Percentiles rank a stretch among this genome's conserved stretches.
phyloP scores from a whole-genome alignment of 2,113 vertebrate genomes.

The Vombatus ursinus region DNA sequence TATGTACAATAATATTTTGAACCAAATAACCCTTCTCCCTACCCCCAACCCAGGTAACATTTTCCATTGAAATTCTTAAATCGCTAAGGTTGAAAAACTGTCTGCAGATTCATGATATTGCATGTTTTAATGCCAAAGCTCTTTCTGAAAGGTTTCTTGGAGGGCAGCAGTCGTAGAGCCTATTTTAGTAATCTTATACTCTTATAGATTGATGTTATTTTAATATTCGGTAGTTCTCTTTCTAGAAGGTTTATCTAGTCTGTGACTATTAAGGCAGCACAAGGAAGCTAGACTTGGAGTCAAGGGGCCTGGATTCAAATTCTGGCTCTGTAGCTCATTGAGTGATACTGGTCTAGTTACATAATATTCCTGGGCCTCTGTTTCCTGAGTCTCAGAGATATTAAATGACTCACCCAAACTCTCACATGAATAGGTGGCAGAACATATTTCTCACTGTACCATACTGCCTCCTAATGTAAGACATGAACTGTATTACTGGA shows the following conservation, averaged over 20 bases:
- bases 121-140: neutral
- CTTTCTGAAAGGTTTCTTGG: slow-evolving; percentile 22
- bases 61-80: slow-evolving; percentile 26
- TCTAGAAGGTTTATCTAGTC: neutral
- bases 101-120: neutral
- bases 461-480: neutral
- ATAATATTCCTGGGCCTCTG: neutral
- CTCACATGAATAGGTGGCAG: neutral
- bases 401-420: neutral
- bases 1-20: slow-evolving; percentile 9
- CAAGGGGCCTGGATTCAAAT: neutral
- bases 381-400: neutral
- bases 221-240: neutral
- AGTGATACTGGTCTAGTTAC: neutral
- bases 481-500: too few species aligned
- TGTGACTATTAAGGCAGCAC: neutral
- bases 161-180: neutral
- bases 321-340: neutral
- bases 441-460: neutral
- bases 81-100: neutral
- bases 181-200: neutral
- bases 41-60: neutral
- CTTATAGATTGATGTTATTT: neutral
- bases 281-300: neutral
- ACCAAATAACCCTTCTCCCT: neutral